phyloP scores from a whole-genome alignment of 2,113 vertebrate species.

The Etia nguti region DNA sequence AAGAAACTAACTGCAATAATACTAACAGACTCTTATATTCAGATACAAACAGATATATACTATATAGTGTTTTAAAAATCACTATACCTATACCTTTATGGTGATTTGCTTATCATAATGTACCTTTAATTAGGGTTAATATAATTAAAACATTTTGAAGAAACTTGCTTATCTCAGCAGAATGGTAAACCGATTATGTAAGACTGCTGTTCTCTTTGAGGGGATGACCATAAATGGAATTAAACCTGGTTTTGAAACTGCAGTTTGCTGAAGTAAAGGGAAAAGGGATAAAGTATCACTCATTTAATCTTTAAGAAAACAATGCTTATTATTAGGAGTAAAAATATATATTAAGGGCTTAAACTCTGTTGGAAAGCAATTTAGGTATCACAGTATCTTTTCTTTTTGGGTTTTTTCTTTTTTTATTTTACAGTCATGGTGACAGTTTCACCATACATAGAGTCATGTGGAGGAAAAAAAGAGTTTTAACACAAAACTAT shows the following conservation, averaged over 20 bases:
- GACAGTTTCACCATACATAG: background rate
- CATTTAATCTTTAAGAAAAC: background rate
- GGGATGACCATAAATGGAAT: constrained; percentile 21
- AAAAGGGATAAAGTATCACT: background rate
- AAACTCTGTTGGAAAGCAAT: background rate
- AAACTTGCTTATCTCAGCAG: background rate
- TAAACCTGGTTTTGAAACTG: background rate
- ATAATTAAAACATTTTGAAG: background rate
- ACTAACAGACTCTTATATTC: background rate
- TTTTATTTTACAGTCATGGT: background rate
- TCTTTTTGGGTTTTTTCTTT: background rate
- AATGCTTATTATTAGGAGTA: background rate
- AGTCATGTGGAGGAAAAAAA: background rate
- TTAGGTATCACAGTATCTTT: background rate
- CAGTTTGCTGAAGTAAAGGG: background rate
- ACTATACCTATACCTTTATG: background rate
- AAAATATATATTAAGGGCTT: background rate
- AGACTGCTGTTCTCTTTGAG: background rate
- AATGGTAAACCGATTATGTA: background rate
- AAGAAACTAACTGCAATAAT: background rate
- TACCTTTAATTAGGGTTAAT: background rate
- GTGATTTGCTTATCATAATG: background rate
- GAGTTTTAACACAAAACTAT: background rate
- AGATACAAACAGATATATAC: background rate
- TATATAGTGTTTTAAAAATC: background rate